These are phyloP conservation scores for Andricus quercusramuli DNA, from an alignment of 2,888 invertebrate genomes.

Conservation along the genomic window DNA sequence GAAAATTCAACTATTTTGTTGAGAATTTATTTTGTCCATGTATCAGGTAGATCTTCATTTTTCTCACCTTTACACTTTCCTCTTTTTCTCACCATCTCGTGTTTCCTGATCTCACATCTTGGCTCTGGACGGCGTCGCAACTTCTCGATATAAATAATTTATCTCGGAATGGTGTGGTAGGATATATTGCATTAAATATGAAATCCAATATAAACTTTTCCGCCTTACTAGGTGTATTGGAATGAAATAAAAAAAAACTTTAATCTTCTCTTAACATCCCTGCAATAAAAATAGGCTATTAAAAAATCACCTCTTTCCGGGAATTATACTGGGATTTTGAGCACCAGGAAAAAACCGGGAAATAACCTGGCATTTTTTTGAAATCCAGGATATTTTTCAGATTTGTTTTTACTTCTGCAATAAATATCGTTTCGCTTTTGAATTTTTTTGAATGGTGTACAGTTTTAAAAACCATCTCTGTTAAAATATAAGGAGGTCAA, in stretches of 20 bases:
- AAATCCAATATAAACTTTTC: constrained; percentile 75
- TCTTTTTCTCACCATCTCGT: constrained; percentile 31
- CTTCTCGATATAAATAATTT: constrained; percentile 69
- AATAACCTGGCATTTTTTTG: no score
- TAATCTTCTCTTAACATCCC: neutral
- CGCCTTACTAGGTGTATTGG: constrained; percentile 44
- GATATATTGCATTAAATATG: constrained; percentile 74
- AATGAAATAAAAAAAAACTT: constrained; percentile 4
- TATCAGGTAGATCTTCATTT: constrained; percentile 10
- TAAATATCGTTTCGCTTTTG: no score
- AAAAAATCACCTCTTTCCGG: no score
- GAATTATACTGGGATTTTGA: no score
- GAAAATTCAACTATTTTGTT: no score
- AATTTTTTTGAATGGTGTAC: no score
- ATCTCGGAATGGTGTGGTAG: constrained; percentile 58
- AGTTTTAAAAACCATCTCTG: no score
- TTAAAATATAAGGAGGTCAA: no score
- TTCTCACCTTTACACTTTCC: constrained; percentile 23
- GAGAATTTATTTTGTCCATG: neutral
- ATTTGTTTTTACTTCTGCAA: no score
- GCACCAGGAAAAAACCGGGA: no score
- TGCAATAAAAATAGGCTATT: no score
- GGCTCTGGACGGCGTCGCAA: constrained; percentile 56
- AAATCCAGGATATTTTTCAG: no score
- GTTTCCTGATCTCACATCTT: constrained; percentile 41